These are phyloP conservation scores for Enteromius anoplus DNA, from an alignment of 2,797 vertebrate species.

Conservation along the genomic window DNA sequence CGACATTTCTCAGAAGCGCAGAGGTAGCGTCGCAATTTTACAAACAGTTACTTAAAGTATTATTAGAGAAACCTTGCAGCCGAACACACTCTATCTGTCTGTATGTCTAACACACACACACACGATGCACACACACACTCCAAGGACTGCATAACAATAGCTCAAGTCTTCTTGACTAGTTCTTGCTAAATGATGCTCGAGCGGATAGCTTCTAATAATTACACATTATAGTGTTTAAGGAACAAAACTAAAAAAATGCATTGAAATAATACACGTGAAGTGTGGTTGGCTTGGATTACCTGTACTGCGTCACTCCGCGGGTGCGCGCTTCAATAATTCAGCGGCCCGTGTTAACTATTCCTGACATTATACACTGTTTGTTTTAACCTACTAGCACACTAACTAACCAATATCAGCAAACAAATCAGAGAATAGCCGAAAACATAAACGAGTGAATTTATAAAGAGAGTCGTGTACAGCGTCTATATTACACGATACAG, in stretches of 20 bases:
- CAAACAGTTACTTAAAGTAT: not conserved
- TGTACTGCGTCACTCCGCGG: not conserved
- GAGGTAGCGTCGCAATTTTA: not conserved
- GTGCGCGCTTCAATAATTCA: not conserved
- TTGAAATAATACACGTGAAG: not conserved
- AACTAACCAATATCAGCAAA: not conserved
- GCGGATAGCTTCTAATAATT: not conserved
- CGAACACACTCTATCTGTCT: not conserved
- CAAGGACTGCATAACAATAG: not conserved
- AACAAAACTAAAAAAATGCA: not conserved
- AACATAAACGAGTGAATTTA: not conserved
- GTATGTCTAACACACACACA: not conserved
- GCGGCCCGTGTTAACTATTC: not conserved
- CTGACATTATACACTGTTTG: not conserved
- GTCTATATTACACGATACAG: not conserved
- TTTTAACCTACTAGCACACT: not conserved
- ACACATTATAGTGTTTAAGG: not conserved
- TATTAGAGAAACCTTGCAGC: not conserved
- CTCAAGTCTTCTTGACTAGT: not conserved
- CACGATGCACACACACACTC: not conserved
- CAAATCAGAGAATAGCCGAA: not conserved
- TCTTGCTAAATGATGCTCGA: not conserved
- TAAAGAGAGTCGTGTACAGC: not conserved
- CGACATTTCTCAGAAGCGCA: not conserved
- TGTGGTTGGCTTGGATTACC: too few relatives aligned